These are phyloP conservation scores for Xanthia togata DNA, from an alignment of 2,888 invertebrate species.

Conservation along the genomic window DNA sequence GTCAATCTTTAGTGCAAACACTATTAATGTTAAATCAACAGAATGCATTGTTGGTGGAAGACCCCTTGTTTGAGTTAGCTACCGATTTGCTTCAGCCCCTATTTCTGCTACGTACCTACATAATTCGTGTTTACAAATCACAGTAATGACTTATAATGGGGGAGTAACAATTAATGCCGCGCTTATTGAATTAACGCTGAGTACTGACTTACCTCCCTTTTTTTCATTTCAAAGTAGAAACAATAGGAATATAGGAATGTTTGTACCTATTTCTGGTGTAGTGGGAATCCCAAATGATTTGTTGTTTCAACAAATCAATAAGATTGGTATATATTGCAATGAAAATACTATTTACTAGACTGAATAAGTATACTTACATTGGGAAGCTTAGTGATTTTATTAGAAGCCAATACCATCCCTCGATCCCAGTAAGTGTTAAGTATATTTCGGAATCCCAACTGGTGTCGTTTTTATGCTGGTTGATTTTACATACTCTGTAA, in stretches of 20 bases:
- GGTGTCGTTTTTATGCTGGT: not conserved
- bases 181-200: conserved; percentile 5
- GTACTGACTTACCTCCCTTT: not conserved
- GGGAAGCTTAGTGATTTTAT: not conserved
- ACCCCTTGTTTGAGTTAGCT: conserved; percentile 56
- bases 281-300: not conserved
- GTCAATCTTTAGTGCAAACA: conserved; percentile 64
- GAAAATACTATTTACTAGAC: not conserved
- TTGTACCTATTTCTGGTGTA: not conserved
- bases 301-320: not conserved
- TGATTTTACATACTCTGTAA: not conserved
- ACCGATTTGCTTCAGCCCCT: conserved; percentile 31
- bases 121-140: conserved; percentile 33
- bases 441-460: not conserved
- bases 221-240: not conserved
- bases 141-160: conserved; percentile 1
- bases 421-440: not conserved
- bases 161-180: conserved; percentile 3
- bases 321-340: not conserved
- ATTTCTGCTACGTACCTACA: conserved; percentile 28
- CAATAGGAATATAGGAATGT: no score
- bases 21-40: conserved; percentile 60
- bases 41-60: conserved; percentile 35
- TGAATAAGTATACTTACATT: not conserved
- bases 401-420: not conserved